Percentiles rank a stretch among this genome's conserved stretches.
Conservation (phyloP, 2,113 vertebrate species). For the Pimephales promelas region DNA sequence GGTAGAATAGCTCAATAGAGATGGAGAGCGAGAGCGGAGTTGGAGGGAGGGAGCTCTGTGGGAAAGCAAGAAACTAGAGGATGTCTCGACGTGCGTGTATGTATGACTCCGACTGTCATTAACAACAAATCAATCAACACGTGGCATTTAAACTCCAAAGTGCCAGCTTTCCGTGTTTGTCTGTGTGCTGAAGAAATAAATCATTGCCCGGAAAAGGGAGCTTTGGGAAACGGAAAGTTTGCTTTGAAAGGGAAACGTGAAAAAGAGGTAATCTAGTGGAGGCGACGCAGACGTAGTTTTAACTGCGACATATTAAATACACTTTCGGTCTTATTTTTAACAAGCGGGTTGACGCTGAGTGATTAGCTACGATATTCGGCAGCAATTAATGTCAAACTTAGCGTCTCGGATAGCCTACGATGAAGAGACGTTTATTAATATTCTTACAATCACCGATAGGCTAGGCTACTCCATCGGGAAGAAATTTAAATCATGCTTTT, state of each 20-base stretch:
- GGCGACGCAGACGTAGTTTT: conserved; percentile 1
- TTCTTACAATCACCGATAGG: neutral
- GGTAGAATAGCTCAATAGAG: conserved; percentile 52
- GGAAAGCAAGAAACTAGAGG: conserved; percentile 46
- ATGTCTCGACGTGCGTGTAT: conserved; percentile 55
- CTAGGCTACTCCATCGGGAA: neutral
- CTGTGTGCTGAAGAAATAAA: conserved; percentile 61
- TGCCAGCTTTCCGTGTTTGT: conserved; percentile 57
- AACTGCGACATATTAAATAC: conserved; percentile 20
- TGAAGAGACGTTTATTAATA: neutral
- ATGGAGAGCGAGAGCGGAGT: conserved; percentile 33
- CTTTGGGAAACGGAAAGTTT: conserved; percentile 63
- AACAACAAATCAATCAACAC: conserved; percentile 80
- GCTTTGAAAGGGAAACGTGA: conserved; percentile 64
- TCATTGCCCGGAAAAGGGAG: conserved; percentile 52
- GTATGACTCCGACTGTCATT: conserved; percentile 73
- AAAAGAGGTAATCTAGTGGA: conserved; percentile 51
- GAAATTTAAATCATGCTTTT: neutral
- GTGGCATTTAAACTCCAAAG: conserved; percentile 71
- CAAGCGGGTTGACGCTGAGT: neutral
- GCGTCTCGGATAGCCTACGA: neutral
- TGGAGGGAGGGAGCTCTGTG: conserved; percentile 46
- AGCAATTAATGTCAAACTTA: neutral
- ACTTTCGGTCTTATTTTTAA: neutral
- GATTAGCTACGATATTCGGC: neutral